Conservation (phyloP, 2,797 vertebrate species). For the Gallinago stenura region DNA sequence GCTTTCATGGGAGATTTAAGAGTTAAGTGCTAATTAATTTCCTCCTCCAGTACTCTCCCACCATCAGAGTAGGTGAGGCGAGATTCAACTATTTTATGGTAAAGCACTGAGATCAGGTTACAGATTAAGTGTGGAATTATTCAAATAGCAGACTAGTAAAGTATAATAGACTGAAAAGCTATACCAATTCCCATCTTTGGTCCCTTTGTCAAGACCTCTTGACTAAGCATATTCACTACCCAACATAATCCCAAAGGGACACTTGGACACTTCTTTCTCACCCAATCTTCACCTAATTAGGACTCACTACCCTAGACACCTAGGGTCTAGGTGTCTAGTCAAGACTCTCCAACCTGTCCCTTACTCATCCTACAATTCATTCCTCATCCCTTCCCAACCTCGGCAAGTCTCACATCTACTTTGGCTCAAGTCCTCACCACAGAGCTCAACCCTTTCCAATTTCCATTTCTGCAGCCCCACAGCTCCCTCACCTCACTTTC, state of each 20-base stretch:
- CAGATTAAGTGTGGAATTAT: constrained; percentile 1
- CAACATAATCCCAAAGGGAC: background rate
- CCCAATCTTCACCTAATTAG: background rate
- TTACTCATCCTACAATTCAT: background rate
- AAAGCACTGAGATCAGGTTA: background rate
- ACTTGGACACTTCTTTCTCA: background rate
- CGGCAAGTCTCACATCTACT: background rate
- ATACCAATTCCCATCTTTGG: background rate
- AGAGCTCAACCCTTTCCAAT: background rate
- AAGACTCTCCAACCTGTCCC: background rate
- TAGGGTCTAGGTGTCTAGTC: too few relatives aligned
- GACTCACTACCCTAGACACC: background rate
- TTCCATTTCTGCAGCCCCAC: background rate
- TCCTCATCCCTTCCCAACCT: background rate
- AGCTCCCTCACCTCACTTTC: background rate
- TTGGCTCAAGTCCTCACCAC: background rate
- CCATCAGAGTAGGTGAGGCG: background rate
- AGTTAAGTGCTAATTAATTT: background rate
- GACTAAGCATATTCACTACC: background rate
- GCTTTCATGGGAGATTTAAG: background rate
- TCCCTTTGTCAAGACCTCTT: background rate
- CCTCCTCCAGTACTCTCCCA: background rate
- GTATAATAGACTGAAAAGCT: background rate
- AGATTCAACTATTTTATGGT: background rate
- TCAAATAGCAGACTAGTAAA: background rate